Conservation (phyloP, 2,888 invertebrate genomes). For the Patella ulyssiponensis region DNA sequence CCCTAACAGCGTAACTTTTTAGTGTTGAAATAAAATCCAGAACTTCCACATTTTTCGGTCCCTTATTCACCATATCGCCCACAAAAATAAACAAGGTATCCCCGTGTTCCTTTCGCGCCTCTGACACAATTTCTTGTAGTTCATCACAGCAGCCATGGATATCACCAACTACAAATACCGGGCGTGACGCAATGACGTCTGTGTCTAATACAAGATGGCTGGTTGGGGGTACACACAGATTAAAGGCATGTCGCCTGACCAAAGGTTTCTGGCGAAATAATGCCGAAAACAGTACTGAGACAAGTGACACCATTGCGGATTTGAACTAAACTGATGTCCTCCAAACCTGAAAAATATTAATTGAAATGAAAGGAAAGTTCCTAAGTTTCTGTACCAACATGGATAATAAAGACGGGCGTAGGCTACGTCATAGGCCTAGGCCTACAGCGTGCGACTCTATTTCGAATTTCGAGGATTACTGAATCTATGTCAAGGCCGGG, state of each 20-base stretch:
- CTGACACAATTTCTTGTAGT: slow-evolving; percentile 56
- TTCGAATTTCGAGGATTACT: too few relatives aligned
- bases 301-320: slow-evolving; percentile 13
- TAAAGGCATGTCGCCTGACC: slow-evolving; percentile 34
- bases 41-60: slow-evolving; percentile 66
- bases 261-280: not conserved
- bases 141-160: slow-evolving; percentile 72
- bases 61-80: slow-evolving; percentile 71
- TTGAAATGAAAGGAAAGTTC: too few relatives aligned
- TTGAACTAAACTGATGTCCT: too few relatives aligned
- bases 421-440: too few relatives aligned
- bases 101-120: slow-evolving; percentile 39
- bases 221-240: slow-evolving; percentile 36
- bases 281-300: slow-evolving; percentile 11
- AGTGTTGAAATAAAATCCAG: slow-evolving; percentile 47
- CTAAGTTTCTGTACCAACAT: too few relatives aligned
- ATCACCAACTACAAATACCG: slow-evolving; percentile 69
- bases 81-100: slow-evolving; percentile 59
- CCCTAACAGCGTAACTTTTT: slow-evolving; percentile 58
- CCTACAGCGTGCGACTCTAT: too few relatives aligned
- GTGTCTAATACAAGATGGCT: slow-evolving; percentile 41
- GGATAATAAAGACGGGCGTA: too few relatives aligned
- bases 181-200: slow-evolving; percentile 48
- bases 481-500: too few relatives aligned
- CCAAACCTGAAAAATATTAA: too few relatives aligned